A percentile compares a stretch with the other conserved stretches of the same genome.
Evolutionary conservation across 2,888 invertebrate genomes (phyloP).

Genomic region (Lithophane semibrunnea): DNA sequence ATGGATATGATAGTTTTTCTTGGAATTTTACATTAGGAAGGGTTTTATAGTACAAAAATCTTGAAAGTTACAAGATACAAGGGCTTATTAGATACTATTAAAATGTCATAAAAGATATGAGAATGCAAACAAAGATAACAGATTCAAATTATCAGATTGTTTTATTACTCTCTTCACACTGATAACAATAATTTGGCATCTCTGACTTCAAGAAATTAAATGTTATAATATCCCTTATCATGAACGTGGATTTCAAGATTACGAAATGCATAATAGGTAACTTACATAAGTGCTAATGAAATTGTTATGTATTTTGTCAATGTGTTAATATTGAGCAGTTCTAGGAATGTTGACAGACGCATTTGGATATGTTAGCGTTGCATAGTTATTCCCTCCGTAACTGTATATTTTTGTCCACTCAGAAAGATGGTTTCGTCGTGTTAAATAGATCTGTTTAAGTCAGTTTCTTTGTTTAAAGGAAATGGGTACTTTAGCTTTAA

Average conservation of each 20-base stretch:
- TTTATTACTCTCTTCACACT: slow-evolving; percentile 30
- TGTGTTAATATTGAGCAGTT: slow-evolving; percentile 2
- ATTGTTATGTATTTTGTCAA: slow-evolving; percentile 23
- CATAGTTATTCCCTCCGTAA: slow-evolving; percentile 1
- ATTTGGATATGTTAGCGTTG: slow-evolving; percentile 17
- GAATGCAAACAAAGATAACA: slow-evolving; percentile 43
- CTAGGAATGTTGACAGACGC: slow-evolving; percentile 15
- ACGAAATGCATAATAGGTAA: slow-evolving; percentile 33
- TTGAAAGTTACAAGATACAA: slow-evolving; percentile 9
- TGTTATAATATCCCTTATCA: slow-evolving; percentile 39
- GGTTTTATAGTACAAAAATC: neutral
- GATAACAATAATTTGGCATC: slow-evolving; percentile 39
- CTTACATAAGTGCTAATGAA: slow-evolving; percentile 12
- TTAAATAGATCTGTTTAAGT: slow-evolving; percentile 8
- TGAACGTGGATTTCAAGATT: slow-evolving; percentile 24
- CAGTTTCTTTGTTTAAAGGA: slow-evolving; percentile 34
- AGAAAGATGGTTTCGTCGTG: slow-evolving; percentile 2
- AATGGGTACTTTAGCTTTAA: neutral
- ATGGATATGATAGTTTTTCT: neutral
- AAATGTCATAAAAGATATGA: slow-evolving; percentile 36
- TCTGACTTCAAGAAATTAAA: slow-evolving; percentile 31
- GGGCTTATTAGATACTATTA: slow-evolving; percentile 27
- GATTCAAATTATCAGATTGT: slow-evolving; percentile 37
- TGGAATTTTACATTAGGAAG: neutral
- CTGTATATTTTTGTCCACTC: slow-evolving; percentile 28